Base-by-base conservation (phyloP, 2,797 vertebrate species). In the Halcyon chelicuti region DNA sequence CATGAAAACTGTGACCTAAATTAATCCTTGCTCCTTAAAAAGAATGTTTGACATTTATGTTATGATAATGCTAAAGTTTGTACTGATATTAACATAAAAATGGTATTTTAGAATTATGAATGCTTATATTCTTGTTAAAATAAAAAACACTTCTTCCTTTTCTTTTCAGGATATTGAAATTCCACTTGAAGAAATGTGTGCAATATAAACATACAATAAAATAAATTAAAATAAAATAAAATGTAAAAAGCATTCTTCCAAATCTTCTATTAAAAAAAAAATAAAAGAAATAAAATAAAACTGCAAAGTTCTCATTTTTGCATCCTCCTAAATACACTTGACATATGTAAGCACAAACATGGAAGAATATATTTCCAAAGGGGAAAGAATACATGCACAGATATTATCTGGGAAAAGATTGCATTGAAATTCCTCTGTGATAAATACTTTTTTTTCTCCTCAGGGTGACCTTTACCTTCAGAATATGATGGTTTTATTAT, bases 381-480 rank as follows among this genome's bases (percentile, higher is more conserved):
- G 72, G 74, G 44, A 95, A 63, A 90, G 81, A 93, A 96, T 72
- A 90, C 67, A 86, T 35, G 40, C 83, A 78, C 60, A 66, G 76
- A 73, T 92, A 89, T 88, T 94, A 92, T 92, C 90, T 60, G 72
- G 62, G 49, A 23, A 42, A 16, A 95, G 91, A 97, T 88, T 26
- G 81, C 40, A 75, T 71, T 86, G 91, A 97, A 96, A 67, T 71
- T 97, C 89, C 95, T 96, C 73, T 55, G 89, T 96, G 97, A 96
- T 82, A 81, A 97, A 95, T 39, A 60, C 46, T 86, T 88, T 88
- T 93, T 63, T 87, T 92, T 70, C 95, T 98, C 96, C 96, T 97
- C 96, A 67, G 96, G 96, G 97, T 98, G 97, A 98, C 98, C 98
- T 98, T 97, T 97, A 97, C 97, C 95, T 98, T 98, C 98, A 97